These are phyloP conservation scores for Hylia prasina DNA, from an alignment of 2,113 vertebrate genomes.

Conservation along the genomic window DNA sequence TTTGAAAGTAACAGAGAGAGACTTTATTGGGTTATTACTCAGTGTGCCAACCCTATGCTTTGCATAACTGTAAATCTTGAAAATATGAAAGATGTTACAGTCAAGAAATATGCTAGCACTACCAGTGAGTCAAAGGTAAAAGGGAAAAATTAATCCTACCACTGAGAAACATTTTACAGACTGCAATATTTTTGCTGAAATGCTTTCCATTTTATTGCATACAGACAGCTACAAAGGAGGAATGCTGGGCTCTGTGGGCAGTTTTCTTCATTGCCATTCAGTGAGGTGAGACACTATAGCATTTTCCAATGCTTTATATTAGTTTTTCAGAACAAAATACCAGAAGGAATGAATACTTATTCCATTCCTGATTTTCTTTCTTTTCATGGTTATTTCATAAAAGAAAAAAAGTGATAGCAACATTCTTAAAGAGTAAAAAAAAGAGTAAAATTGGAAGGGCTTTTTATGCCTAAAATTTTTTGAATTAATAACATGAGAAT, in stretches of 20 bases:
- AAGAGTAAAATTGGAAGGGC: neutral
- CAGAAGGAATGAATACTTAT: neutral
- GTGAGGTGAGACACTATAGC: neutral
- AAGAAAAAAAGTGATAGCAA: neutral
- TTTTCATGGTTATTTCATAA: neutral
- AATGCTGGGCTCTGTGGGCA: accelerated
- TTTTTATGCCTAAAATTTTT: neutral
- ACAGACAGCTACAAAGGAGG: neutral
- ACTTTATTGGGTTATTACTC: neutral
- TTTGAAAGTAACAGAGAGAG: neutral
- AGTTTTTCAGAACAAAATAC: neutral
- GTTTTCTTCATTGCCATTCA: neutral
- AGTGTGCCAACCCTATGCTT: neutral
- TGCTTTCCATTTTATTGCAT: neutral
- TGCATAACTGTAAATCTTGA: neutral
- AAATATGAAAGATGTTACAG: neutral
- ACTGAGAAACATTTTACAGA: neutral
- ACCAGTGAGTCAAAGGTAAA: neutral
- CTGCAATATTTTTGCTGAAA: neutral
- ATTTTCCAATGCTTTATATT: neutral
- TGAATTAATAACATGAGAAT: neutral
- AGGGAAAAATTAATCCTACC: neutral
- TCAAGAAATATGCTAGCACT: neutral
- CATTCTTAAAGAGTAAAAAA: neutral
- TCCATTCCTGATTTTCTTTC: neutral